Evolutionary conservation across 2,797 vertebrate genomes (phyloP), one percentile per base, ranked within the genome.

Genomic region (Sebastes flavidus): DNA sequence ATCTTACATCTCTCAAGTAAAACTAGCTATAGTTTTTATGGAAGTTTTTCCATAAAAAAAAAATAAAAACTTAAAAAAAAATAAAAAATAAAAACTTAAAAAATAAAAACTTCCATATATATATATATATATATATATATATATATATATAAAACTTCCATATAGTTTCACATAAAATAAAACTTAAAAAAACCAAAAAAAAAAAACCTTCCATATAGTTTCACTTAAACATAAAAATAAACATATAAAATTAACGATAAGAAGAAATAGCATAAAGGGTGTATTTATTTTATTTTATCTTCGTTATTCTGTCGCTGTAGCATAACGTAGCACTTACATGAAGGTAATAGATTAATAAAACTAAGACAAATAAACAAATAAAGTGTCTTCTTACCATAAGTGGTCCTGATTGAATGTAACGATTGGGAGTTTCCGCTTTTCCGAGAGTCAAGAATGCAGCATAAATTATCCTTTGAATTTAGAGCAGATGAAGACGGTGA

Each of bases 371-470:
- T 24, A 10, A 65, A 20, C 0, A 62, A 34, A 1, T 5, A 22
- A 22, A 32, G 20, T 18, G 3, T 29, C 1, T 4, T 25, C 30
- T 69, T 32, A 20, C 14, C 2, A 25, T 16, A 42, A 55, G 7
- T 4, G 5, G 2, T 1, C 0, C 13, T 30, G 3, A 1, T 18
- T 42, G 3, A 42, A 10, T 16, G 5, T 36, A 16, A 59, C 2
- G n/a, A n/a, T n/a, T 1, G 0, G 4, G 5, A 32, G 1, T 2
- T 0, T 76, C 8, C 0, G 3, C 2, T 82, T 77, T 36, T 70
- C 65, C 59, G 10, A 8, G 12, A 18, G 61, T 1, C 8, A 0
- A 0, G 0, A 84, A 84, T 22, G 86, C 56, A 76, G 1, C 85
- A 73, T 16, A 2, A 1, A 3, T 14, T 8, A 59, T 29, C 16